Percentiles rank a stretch among this genome's conserved stretches.
Conservation (phyloP, 2,113 vertebrate species). For the Cercopithecus mona region DNA sequence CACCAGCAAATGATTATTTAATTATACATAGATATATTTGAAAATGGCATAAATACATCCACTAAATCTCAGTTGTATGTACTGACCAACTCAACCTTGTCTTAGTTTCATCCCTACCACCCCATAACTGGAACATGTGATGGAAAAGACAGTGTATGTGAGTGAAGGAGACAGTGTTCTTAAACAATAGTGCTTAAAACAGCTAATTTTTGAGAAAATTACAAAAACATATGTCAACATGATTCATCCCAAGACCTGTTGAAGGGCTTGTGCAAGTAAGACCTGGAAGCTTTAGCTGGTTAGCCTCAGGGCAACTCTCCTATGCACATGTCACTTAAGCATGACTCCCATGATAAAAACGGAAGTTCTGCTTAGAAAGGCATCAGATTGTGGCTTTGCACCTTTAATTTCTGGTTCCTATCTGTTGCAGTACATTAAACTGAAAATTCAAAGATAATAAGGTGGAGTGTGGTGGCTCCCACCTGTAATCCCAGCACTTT, state of each 20-base stretch:
- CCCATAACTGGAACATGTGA: not conserved
- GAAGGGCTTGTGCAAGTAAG: not conserved
- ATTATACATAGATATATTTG: not conserved
- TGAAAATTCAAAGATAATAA: not conserved
- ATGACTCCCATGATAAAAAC: not conserved
- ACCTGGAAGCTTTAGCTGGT: not conserved
- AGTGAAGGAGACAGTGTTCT: not conserved
- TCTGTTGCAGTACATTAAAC: not conserved
- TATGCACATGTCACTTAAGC: not conserved
- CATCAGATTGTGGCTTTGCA: not conserved
- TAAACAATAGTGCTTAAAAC: not conserved
- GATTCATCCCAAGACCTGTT: not conserved
- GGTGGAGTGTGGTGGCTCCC: too few relatives aligned
- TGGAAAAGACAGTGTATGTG: not conserved
- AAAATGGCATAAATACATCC: not conserved
- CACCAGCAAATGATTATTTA: not conserved
- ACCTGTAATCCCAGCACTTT: too few relatives aligned
- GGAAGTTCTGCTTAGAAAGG: not conserved
- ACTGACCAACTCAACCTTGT: not conserved
- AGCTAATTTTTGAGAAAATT: not conserved
- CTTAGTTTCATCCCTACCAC: not conserved
- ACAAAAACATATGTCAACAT: not conserved
- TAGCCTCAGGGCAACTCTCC: not conserved
- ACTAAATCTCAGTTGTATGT: not conserved
- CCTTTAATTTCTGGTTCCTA: constrained; percentile 6